These are phyloP conservation scores for Clarias platycephalus DNA, from an alignment of 2,797 vertebrate genomes.

Conservation along the genomic window DNA sequence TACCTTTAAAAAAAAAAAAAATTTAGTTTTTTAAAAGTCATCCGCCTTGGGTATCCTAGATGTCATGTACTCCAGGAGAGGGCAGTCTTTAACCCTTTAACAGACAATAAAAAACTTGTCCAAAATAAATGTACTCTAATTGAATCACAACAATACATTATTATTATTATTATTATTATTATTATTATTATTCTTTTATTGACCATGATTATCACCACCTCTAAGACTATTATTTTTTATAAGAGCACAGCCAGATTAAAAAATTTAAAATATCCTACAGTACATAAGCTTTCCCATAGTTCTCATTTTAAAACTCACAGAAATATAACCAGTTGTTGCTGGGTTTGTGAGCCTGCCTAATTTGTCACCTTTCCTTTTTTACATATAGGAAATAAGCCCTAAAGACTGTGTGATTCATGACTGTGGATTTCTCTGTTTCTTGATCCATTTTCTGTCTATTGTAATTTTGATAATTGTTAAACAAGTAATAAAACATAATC, in stretches of 20 bases:
- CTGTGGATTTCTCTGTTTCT: too few relatives aligned
- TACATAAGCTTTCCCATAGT: not conserved
- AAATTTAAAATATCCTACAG: not conserved
- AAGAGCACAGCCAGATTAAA: not conserved
- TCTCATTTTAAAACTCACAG: too few relatives aligned
- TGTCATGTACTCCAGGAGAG: conserved; percentile 5
- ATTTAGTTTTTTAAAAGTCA: not conserved
- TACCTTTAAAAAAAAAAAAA: not conserved
- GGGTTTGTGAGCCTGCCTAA: too few relatives aligned
- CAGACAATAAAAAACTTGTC: not conserved
- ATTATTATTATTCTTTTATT: not conserved
- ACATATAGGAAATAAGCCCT: too few relatives aligned
- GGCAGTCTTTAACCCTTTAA: not conserved
- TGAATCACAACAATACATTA: not conserved
- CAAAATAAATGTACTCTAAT: not conserved
- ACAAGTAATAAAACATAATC: too few relatives aligned
- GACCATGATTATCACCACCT: too few relatives aligned
- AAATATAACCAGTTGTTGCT: too few relatives aligned
- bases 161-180: too few relatives aligned
- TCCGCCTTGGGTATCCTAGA: not conserved
- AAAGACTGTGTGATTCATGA: too few relatives aligned
- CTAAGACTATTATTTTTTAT: not conserved
- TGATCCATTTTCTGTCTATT: too few relatives aligned
- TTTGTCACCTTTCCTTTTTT: too few relatives aligned
- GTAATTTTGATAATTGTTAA: too few relatives aligned